Evolutionary conservation across 2,888 invertebrate genomes (phyloP), one percentile per base, ranked within the genome.

Genomic region (Hermodice carunculata): DNA sequence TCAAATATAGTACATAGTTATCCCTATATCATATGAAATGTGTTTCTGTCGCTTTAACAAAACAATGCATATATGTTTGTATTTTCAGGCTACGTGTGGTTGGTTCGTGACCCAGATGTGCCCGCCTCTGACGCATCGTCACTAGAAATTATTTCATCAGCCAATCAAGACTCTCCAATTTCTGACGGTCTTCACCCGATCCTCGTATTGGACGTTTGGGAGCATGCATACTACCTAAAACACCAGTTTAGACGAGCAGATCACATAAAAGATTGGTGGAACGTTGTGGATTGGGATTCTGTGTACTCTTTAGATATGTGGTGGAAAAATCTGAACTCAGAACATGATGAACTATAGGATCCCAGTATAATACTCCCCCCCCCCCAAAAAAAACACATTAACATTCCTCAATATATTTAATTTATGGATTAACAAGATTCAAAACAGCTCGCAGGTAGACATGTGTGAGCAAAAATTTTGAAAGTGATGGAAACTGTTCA

Each of bases 161-260:
- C 68, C 60, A 81, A 82, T 66, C 81, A 82, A 73, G 80, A 82
- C 65, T 78, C 74, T 28, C 81, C 81, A 3, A 59, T 82, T 22
- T 69, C 72, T 22, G 44, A 71, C 29, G 73, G 71, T 5, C 70
- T 79, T 24, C 61, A 64, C 28, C 82, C 82, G 28, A 63, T 82
- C 17, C 70, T 82, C 19, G 80, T 78, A 14, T 62, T 82, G 8
- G 82, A 82, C 62, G 68, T 82, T 1, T 82, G 82, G 82, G 81
- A 82, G 61, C 82, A 82, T 67, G 78, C 82, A 0, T 82, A 81
- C 64, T 80, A 81, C 59, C 62, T 81, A 14, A 79, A 79, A 63
- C 74, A 80, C 58, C 60, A 60, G 31, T 66, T 56, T 17, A 64
- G 76, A 32, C 71, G 78, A 37, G 29, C 52, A 3, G 67, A 76